These are phyloP conservation scores for Drosophila biarmipes DNA, from an alignment of 1,140 invertebrate genomes.

Conservation along the genomic window DNA sequence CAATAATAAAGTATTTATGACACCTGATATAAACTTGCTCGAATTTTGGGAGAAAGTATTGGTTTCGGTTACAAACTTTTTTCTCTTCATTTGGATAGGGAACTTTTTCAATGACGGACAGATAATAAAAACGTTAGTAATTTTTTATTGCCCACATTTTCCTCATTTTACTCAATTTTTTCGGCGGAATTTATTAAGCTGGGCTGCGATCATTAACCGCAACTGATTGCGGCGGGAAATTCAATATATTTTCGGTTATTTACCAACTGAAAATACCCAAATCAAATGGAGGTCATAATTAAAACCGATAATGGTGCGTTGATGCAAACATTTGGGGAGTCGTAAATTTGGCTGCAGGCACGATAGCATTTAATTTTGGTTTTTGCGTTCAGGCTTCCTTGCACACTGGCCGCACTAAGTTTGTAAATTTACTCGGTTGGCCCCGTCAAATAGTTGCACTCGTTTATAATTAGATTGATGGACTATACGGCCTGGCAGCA, in stretches of 20 bases:
- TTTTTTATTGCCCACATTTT: neutral
- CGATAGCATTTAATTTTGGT: constrained; percentile 29
- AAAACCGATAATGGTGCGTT: constrained; percentile 56
- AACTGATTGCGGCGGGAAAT: constrained; percentile 56
- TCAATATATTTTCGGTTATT: constrained; percentile 64
- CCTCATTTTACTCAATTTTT: neutral
- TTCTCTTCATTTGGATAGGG: neutral
- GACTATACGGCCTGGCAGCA: constrained; percentile 15
- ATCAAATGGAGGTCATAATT: constrained; percentile 51
- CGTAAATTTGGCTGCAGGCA: constrained; percentile 12
- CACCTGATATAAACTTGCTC: neutral
- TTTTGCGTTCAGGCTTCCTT: constrained; percentile 7
- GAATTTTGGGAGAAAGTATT: neutral
- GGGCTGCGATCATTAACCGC: constrained; percentile 40
- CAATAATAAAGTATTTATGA: constrained; percentile 5
- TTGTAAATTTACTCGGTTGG: constrained; percentile 8
- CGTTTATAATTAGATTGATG: constrained; percentile 48
- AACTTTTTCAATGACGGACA: neutral
- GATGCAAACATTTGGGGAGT: constrained; percentile 30
- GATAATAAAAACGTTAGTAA: neutral
- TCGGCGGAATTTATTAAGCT: constrained; percentile 16
- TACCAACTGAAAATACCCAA: constrained; percentile 6
- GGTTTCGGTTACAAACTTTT: neutral
- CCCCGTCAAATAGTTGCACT: constrained; percentile 37
- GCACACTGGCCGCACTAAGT: constrained; percentile 1